Percentiles rank a stretch among this genome's conserved stretches.
Evolutionary conservation across 2,113 vertebrate genomes (phyloP).

Genomic region (Nothocercus julius): DNA sequence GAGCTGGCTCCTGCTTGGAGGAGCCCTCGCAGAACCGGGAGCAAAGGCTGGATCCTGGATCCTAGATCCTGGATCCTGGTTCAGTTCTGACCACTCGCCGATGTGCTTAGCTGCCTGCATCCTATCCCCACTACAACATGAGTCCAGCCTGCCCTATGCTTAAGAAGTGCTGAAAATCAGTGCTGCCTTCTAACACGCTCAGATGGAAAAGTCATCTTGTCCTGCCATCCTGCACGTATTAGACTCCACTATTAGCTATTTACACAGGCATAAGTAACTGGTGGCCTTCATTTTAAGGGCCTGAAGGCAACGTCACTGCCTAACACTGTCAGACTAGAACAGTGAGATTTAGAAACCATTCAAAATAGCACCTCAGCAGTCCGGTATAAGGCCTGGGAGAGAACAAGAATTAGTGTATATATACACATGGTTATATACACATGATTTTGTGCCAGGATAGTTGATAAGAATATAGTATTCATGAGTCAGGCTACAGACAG

Average conservation of each 20-base stretch:
- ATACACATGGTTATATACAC: no score
- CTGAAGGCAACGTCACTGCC: neutral
- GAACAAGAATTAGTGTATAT: neutral
- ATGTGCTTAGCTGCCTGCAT: fast-evolving
- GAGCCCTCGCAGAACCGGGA: neutral
- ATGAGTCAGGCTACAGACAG: neutral
- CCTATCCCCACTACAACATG: fast-evolving
- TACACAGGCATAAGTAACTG: neutral
- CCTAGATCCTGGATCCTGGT: no score
- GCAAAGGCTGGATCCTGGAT: fast-evolving
- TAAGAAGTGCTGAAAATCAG: neutral
- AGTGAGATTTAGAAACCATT: neutral
- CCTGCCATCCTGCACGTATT: neutral
- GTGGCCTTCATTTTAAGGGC: neutral
- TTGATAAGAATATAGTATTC: neutral
- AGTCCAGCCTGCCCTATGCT: neutral
- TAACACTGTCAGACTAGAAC: neutral
- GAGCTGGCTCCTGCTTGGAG: fast-evolving
- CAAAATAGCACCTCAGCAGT: neutral
- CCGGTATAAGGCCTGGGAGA: neutral
- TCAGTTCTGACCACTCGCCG: neutral
- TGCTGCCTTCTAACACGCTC: neutral
- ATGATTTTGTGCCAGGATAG: neutral
- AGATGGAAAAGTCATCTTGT: neutral
- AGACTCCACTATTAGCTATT: neutral